A percentile compares a stretch with the other conserved stretches of the same genome.
Conservation (phyloP, 2,888 invertebrate species). For the Nephrotoma flavescens region DNA sequence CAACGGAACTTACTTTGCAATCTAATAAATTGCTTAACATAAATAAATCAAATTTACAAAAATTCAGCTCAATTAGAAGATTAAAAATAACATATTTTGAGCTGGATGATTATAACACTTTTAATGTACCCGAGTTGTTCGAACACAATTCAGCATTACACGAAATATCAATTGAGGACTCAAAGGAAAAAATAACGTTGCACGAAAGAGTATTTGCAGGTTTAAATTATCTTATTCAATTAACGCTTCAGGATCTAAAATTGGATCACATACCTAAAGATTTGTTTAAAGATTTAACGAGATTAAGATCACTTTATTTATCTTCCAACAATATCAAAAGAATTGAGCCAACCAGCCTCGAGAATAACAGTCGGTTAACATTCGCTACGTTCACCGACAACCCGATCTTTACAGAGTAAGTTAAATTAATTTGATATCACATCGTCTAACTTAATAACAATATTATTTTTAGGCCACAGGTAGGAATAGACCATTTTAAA, state of each 20-base stretch:
- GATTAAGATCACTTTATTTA: not conserved
- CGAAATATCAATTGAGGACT: not conserved
- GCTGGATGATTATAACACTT: not conserved
- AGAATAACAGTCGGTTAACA: not conserved
- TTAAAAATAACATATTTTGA: not conserved
- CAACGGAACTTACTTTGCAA: not conserved
- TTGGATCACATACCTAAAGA: not conserved
- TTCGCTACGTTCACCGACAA: not conserved
- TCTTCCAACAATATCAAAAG: not conserved
- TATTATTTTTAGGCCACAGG: not conserved
- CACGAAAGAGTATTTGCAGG: not conserved
- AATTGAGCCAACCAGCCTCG: not conserved
- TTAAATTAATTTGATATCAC: not conserved
- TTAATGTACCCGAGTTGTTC: not conserved
- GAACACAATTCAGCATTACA: not conserved
- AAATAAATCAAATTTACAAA: not conserved
- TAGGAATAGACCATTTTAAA: not conserved
- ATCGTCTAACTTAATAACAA: not conserved
- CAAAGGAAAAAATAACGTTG: not conserved
- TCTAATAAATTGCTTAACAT: not conserved
- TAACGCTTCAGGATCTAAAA: not conserved
- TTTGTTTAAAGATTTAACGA: not conserved
- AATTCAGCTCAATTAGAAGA: not conserved
- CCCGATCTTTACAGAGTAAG: not conserved
- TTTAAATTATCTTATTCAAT: not conserved